Evolutionary conservation across 2,888 invertebrate species (phyloP), one percentile per base, ranked within the genome.

Genomic region (Apoda limacodes): DNA sequence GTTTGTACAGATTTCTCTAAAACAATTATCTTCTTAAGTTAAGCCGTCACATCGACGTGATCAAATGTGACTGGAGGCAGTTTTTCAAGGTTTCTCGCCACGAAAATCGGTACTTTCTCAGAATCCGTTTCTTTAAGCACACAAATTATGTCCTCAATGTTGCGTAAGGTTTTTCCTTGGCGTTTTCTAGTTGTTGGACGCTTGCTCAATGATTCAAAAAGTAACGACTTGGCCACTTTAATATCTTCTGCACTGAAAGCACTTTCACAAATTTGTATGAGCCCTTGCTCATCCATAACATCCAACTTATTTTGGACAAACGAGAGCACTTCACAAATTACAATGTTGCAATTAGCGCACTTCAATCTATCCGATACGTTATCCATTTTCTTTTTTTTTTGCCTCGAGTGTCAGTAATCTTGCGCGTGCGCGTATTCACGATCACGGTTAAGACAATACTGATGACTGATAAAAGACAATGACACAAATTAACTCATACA

Each of bases 291-390:
- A 11, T 30, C 35, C 27, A 35, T 35, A 1, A 31, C 30, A 11
- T 30, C 24, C n/a, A 30, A 5, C 19, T 31, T 27, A 15, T 35
- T 35, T 20, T 11, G 23, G 1, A 40, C 11, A 20, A 35, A 40
- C 1, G 40, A 32, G 3, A 40, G 21, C n/a, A 40, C 35, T 30
- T 40, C 37, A 23, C 30, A 30, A 14, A 41, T 39, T 1, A 41
- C 36, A 4, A 41, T 26, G 14, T 41, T 41, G 7, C 40, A 41
- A 9, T 11, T 26, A 2, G 28, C 9, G 26, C 38, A 33, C 26
- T 39, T 39, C 6, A 39, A 7, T 25, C 14, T 17, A 12, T 12
- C 25, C 5, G 33, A 25, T 9, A 14, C 14, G n/a, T 21, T 29
- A 15, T 22, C 21, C 29, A 17, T 28, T 28, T 13, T 29, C 14